Evolutionary conservation across 92 coral and sea anemone genomes (phyloP).

Genomic region (Bergia sp.): DNA sequence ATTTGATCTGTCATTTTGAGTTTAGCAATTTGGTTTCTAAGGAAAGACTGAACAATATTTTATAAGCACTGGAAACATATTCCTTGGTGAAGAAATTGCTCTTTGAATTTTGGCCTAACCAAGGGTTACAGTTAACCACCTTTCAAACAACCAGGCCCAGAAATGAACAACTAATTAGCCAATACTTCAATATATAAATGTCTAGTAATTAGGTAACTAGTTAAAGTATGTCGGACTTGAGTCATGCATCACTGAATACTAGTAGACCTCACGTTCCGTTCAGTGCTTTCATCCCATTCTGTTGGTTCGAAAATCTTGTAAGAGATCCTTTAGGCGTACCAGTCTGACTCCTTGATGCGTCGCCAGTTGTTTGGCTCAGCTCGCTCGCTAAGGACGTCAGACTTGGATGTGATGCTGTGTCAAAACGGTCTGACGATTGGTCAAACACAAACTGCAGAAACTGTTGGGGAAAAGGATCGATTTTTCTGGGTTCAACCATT

Average conservation of each 20-base stretch:
- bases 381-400: slow-evolving; percentile 51
- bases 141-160: no score
- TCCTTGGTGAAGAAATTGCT: no score
- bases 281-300: background rate
- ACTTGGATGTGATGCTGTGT: slow-evolving; percentile 47
- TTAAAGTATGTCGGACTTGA: background rate
- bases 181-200: no score
- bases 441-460: slow-evolving; percentile 87
- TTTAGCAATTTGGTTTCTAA: no score
- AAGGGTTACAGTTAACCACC: no score
- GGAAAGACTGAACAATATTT: no score
- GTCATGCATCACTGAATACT: background rate
- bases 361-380: slow-evolving; percentile 39
- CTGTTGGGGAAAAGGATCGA: slow-evolving; percentile 77
- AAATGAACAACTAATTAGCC: no score
- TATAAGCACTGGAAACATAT: no score
- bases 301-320: background rate
- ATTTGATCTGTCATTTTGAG: no score
- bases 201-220: no score
- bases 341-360: slow-evolving; percentile 14
- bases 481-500: slow-evolving; percentile 63
- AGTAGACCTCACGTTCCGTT: slow-evolving; percentile 1
- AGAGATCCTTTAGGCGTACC: slow-evolving; percentile 19
- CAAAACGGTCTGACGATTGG: slow-evolving; percentile 65
- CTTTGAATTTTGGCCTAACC: no score